Conservation (phyloP, 2,888 invertebrate species). For the Eremobia ochroleuca region DNA sequence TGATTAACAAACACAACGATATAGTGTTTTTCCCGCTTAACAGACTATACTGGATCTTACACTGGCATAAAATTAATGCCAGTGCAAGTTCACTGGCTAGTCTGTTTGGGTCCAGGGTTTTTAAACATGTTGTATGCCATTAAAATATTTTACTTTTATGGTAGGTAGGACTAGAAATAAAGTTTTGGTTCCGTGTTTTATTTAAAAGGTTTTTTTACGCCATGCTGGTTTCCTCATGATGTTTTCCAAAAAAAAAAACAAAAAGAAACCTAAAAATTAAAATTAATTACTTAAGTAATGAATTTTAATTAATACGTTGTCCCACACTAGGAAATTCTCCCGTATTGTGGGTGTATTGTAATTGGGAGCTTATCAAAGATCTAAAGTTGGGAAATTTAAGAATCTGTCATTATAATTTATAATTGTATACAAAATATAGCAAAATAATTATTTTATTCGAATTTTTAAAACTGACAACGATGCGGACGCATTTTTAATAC, state of each 20-base stretch:
- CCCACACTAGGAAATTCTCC: too few relatives aligned
- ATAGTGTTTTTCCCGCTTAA: background rate
- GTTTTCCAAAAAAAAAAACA: background rate
- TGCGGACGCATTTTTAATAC: too few relatives aligned
- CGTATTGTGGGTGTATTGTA: too few relatives aligned
- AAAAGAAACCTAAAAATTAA: too few relatives aligned
- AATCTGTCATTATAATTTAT: too few relatives aligned
- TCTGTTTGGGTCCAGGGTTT: background rate
- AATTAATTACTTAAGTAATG: too few relatives aligned
- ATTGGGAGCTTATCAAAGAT: background rate
- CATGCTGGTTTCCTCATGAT: too few relatives aligned
- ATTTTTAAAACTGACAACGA: too few relatives aligned
- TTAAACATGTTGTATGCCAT: background rate
- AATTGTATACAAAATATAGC: too few relatives aligned
- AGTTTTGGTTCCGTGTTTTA: background rate
- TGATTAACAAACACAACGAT: constrained; percentile 26
- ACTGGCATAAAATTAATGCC: constrained; percentile 15
- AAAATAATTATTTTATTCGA: too few relatives aligned
- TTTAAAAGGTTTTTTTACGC: constrained; percentile 1
- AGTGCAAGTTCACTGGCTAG: constrained; percentile 8
- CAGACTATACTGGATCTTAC: background rate
- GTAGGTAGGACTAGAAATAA: background rate
- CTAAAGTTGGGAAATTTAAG: background rate
- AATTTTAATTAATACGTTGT: too few relatives aligned
- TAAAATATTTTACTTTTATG: background rate